Conservation (phyloP, 2,888 invertebrate species). For the Disparrhopalites patrizii region DNA sequence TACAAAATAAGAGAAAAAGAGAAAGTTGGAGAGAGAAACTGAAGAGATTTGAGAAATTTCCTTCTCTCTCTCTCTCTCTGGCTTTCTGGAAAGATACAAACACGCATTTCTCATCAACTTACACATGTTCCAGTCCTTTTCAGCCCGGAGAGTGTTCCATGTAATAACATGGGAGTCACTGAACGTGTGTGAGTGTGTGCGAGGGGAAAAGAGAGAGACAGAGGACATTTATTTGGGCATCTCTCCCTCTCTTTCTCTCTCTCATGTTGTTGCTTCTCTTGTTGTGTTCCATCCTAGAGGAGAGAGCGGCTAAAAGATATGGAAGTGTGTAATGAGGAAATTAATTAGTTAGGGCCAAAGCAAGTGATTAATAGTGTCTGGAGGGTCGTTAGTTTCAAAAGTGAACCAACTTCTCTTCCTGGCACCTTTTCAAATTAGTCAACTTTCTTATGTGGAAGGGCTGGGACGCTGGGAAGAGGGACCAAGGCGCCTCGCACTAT, state of each 20-base stretch:
- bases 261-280: not conserved
- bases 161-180: too few relatives aligned
- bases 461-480: not conserved
- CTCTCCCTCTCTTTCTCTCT: not conserved
- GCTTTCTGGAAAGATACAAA: too few relatives aligned
- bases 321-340: conserved; percentile 13
- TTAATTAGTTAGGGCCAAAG: conserved; percentile 21
- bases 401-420: conserved; percentile 1
- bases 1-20: too few relatives aligned
- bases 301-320: not conserved
- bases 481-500: not conserved
- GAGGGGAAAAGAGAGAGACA: not conserved
- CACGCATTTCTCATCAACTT: too few relatives aligned
- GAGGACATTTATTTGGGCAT: not conserved
- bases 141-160: too few relatives aligned
- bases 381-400: conserved; percentile 18
- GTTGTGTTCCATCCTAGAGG: not conserved
- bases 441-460: too few relatives aligned
- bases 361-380: conserved; percentile 21
- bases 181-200: too few relatives aligned
- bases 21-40: too few relatives aligned
- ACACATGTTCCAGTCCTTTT: too few relatives aligned
- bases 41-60: too few relatives aligned
- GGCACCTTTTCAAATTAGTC: conserved; percentile 17
- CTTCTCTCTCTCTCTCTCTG: too few relatives aligned